Base-by-base conservation (phyloP, 2,797 vertebrate genomes). In the Poecilia wingei region DNA sequence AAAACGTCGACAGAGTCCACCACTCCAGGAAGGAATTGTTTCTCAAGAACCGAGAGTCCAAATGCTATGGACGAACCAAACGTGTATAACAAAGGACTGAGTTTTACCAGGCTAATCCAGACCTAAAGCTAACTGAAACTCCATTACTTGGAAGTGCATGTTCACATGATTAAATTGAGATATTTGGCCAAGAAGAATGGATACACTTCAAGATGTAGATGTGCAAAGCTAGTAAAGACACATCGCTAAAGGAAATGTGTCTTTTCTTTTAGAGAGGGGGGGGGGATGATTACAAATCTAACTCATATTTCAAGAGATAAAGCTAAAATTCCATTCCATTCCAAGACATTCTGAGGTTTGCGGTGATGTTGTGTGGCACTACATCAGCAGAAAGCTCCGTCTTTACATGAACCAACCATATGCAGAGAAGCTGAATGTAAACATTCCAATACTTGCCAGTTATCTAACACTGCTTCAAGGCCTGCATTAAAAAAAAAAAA, bases 311-410 rank as follows among this genome's bases (percentile, higher is more conserved):
- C 28, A n/a, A 57, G 33, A 36, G n/a, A 36, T 64, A 64, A 36
- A 36, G 31, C 28, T 31, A 59, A 59, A 31, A 59, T 59, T 28
- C 57, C n/a, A 31, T 31, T 31, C 31, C 31, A 31, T 31, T 31
- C 6, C 2, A 64, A 64, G 33, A 33, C 18, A 18, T 64, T 20
- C 31, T 33, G 59, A 64, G 31, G 14, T 64, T 61, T 61, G 59
- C 2, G 14, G 59, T 18, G 31, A 31, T 18, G 18, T 64, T 64
- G 31, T 36, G 28, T 18, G 59, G n/a, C n/a, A 28, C n/a, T 28
- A n/a, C 85, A 80, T 80, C 13, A 6, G 80, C 85, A 84, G 85
- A 49, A 82, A 81, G 88, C 82, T 78, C 28, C 2, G 1, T 84
- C 86, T 92, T 90, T 86, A 81, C 75, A 75, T 41, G 77, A 59